Conservation (phyloP, 2,797 vertebrate genomes). For the Pseudochromis fuscus region DNA sequence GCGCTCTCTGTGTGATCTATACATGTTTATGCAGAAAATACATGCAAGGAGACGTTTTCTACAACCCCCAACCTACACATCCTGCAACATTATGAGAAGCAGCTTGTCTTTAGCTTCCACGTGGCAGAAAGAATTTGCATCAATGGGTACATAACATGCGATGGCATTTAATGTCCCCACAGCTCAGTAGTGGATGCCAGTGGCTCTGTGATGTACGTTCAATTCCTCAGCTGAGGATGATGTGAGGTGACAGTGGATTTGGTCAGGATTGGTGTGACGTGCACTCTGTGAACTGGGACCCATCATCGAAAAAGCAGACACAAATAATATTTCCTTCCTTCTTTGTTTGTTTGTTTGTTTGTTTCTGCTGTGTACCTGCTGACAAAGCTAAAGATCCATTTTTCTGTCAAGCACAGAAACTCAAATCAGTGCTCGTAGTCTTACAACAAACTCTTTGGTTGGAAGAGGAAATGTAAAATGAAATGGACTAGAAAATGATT, state of each 20-base stretch:
- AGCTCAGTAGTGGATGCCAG: conserved; percentile 75
- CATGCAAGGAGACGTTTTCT: conserved; percentile 50
- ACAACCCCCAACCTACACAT: conserved; percentile 61
- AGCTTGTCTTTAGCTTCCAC: conserved; percentile 76
- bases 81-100: conserved; percentile 69
- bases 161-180: conserved; percentile 85
- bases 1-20: conserved; percentile 19
- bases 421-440: background rate
- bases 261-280: conserved; percentile 75
- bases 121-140: conserved; percentile 78
- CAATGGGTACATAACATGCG: conserved; percentile 75
- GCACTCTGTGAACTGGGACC: conserved; percentile 58
- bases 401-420: background rate
- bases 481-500: conserved; percentile 1
- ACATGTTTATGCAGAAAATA: conserved; percentile 30
- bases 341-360: too few species aligned
- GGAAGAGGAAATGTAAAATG: background rate
- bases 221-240: conserved; percentile 77
- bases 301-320: conserved; percentile 43
- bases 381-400: conserved; percentile 13
- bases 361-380: conserved; percentile 44
- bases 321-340: conserved; percentile 48
- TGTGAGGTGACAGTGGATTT: conserved; percentile 81
- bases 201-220: conserved; percentile 77
- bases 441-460: background rate